Percentiles rank a stretch among this genome's conserved stretches.
Conservation (phyloP, 2,888 invertebrate species). For the Cheilosia vulpina region DNA sequence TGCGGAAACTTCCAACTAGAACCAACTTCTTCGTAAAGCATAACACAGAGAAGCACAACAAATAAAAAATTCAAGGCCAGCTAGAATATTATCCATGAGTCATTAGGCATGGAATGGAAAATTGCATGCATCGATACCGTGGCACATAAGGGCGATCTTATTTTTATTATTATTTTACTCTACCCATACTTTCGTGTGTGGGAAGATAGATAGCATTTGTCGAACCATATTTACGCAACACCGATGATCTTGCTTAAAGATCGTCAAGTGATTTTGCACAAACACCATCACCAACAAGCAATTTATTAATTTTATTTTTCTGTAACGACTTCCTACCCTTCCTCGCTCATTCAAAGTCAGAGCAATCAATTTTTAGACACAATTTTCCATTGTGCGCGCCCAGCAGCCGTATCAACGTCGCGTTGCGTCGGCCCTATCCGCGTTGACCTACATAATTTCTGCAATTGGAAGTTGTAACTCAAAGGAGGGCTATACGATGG, state of each 20-base stretch:
- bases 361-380: slow-evolving; percentile 69
- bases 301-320: background rate
- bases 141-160: slow-evolving; percentile 39
- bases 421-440: slow-evolving; percentile 43
- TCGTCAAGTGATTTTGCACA: slow-evolving; percentile 64
- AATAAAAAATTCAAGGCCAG: slow-evolving; percentile 62
- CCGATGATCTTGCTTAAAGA: slow-evolving; percentile 44
- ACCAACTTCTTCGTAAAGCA: slow-evolving; percentile 24
- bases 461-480: slow-evolving; percentile 74
- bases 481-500: slow-evolving; percentile 35
- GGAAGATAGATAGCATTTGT: slow-evolving; percentile 63
- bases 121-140: slow-evolving; percentile 53
- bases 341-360: slow-evolving; percentile 33
- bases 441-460: slow-evolving; percentile 81
- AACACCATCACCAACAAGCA: slow-evolving; percentile 26
- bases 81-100: slow-evolving; percentile 64
- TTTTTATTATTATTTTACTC: background rate
- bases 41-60: background rate
- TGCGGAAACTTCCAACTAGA: slow-evolving; percentile 48
- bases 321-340: slow-evolving; percentile 6
- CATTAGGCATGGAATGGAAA: slow-evolving; percentile 72
- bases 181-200: background rate
- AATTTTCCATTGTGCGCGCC: slow-evolving; percentile 54
- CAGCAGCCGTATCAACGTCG: slow-evolving; percentile 63
- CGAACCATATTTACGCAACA: slow-evolving; percentile 11